Conservation (phyloP, 2,888 invertebrate species). For the Aleiodes leptofemur region DNA sequence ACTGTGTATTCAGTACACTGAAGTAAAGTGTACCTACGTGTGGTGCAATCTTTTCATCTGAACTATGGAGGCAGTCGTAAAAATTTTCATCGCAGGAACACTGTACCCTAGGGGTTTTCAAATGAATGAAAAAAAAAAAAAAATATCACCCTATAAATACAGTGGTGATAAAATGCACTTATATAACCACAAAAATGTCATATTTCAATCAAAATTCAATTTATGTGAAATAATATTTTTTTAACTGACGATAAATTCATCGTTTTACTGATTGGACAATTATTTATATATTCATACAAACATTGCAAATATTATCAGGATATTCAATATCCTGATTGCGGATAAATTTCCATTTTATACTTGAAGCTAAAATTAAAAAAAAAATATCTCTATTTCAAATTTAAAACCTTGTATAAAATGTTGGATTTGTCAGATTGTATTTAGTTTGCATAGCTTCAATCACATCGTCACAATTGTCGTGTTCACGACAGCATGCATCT, state of each 20-base stretch:
- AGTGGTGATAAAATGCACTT: background rate
- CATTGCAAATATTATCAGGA: background rate
- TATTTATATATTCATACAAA: background rate
- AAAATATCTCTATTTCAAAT: background rate
- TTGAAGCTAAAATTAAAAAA: background rate
- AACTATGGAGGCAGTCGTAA: conserved; percentile 75
- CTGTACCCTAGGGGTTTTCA: conserved; percentile 70
- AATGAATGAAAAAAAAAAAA: conserved; percentile 39
- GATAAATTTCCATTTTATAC: conserved; percentile 18
- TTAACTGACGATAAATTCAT: background rate
- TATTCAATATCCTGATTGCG: background rate
- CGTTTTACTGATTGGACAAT: background rate
- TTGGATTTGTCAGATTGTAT: conserved; percentile 65
- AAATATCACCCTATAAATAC: conserved; percentile 13
- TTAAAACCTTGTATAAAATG: conserved; percentile 67
- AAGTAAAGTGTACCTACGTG: conserved; percentile 76
- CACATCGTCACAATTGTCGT: conserved; percentile 67
- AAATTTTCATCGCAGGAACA: conserved; percentile 78
- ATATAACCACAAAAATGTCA: conserved; percentile 9
- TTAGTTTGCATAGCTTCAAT: conserved; percentile 63
- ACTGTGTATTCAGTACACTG: conserved; percentile 78
- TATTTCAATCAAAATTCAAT: background rate
- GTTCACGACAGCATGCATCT: conserved; percentile 70
- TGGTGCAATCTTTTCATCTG: conserved; percentile 61
- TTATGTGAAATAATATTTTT: background rate